Conservation (phyloP, 2,888 invertebrate species). For the Hofmannophila pseudospretella region DNA sequence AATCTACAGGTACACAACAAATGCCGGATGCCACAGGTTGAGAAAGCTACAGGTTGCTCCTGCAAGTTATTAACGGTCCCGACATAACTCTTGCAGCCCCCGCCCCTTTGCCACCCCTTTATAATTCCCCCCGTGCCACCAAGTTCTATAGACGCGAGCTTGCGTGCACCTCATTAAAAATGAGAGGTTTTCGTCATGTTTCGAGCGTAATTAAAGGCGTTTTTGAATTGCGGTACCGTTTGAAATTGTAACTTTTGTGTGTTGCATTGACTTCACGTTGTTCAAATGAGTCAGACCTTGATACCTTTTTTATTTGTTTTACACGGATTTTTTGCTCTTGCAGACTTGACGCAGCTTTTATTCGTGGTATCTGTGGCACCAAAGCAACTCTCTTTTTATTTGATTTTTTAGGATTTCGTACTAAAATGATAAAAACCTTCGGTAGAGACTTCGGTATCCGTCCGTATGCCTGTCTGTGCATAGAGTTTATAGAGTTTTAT, state of each 20-base stretch:
- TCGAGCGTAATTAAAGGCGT: neutral
- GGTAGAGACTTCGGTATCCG: too few species aligned
- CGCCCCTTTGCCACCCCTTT: conserved; percentile 6
- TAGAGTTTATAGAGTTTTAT: too few species aligned
- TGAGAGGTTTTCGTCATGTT: neutral
- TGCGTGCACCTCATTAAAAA: conserved; percentile 5
- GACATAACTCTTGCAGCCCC: conserved; percentile 27
- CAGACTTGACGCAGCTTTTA: too few species aligned
- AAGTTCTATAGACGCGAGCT: neutral
- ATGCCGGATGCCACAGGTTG: conserved; percentile 39
- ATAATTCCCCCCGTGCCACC: neutral
- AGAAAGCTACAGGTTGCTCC: conserved; percentile 49
- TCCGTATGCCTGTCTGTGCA: too few species aligned
- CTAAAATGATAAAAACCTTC: too few species aligned
- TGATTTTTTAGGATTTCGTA: too few species aligned
- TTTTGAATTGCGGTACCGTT: neutral
- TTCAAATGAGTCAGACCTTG: too few species aligned
- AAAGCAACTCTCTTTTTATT: too few species aligned
- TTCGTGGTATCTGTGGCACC: too few species aligned
- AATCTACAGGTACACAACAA: conserved; percentile 3
- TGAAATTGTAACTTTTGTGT: neutral
- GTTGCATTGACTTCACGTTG: too few species aligned
- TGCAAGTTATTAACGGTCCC: conserved; percentile 46
- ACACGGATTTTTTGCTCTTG: too few species aligned
- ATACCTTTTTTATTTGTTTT: too few species aligned